Percentiles rank a stretch among this genome's conserved stretches.
Conservation (phyloP, 2,113 vertebrate genomes). For the Tympanuchus pallidicinctus region DNA sequence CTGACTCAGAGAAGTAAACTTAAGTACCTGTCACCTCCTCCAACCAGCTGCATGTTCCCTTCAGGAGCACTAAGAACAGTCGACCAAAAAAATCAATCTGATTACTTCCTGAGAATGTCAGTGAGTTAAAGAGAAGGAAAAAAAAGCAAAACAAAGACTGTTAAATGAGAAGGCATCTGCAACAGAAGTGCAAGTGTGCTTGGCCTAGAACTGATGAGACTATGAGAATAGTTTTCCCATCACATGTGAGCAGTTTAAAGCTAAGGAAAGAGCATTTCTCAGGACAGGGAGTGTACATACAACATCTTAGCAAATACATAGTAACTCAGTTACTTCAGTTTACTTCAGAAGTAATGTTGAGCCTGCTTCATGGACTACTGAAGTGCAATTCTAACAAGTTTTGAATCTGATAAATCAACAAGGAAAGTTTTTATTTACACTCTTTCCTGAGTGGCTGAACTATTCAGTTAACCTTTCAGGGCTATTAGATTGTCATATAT, state of each 20-base stretch:
- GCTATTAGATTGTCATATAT: not conserved
- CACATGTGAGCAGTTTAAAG: not conserved
- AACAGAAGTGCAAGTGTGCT: not conserved
- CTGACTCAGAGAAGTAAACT: not conserved
- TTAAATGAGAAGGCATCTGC: not conserved
- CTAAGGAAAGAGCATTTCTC: not conserved
- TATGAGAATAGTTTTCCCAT: not conserved
- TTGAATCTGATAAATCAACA: not conserved
- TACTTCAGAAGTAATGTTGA: not conserved
- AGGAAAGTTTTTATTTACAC: not conserved
- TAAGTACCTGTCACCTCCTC: not conserved
- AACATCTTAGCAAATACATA: not conserved
- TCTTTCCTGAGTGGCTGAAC: not conserved
- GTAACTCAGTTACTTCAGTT: not conserved
- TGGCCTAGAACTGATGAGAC: not conserved
- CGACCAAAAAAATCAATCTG: not conserved
- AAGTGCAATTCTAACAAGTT: not conserved
- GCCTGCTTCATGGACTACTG: not conserved
- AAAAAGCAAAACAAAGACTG: not conserved
- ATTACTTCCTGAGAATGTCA: not conserved
- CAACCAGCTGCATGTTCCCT: not conserved
- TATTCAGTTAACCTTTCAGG: not conserved
- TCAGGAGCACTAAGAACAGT: not conserved
- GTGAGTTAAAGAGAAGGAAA: accelerated
- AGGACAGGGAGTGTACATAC: not conserved